Evolutionary conservation across 2,797 vertebrate genomes (phyloP).

Genomic region (Pteronotus mesoamericanus): DNA sequence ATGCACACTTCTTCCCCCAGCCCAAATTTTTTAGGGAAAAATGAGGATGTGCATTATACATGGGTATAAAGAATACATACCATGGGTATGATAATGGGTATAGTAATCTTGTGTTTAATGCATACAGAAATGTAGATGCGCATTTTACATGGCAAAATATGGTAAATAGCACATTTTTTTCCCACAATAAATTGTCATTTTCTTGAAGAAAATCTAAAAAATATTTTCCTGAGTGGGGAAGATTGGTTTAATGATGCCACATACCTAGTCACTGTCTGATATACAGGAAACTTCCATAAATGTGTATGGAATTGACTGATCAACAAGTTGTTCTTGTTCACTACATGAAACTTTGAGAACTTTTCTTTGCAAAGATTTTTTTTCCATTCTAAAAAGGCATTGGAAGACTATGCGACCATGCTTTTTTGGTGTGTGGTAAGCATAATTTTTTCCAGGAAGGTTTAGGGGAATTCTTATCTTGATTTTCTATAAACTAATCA

Average conservation of each 20-base stretch:
- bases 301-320: not conserved
- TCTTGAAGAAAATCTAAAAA: conserved; percentile 33
- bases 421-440: not conserved
- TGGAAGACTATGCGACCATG: not conserved
- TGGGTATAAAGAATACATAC: no score
- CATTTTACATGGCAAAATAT: no score
- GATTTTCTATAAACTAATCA: conserved; percentile 68
- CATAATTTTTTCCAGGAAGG: conserved; percentile 53
- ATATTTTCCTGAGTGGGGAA: not conserved
- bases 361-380: conserved; percentile 1
- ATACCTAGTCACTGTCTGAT: not conserved
- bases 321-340: not conserved
- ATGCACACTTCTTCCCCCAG: no score
- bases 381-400: conserved; percentile 2
- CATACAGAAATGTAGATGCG: no score
- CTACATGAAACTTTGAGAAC: conserved; percentile 4
- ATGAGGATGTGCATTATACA: no score
- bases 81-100: no score
- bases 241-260: not conserved
- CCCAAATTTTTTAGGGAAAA: no score
- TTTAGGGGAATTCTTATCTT: conserved; percentile 59
- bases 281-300: not conserved
- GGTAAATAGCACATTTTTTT: no score
- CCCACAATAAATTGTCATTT: conserved; percentile 23
- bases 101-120: no score